Conservation (phyloP, 2,797 vertebrate species). For the Parauchenoglanis punctatus region DNA sequence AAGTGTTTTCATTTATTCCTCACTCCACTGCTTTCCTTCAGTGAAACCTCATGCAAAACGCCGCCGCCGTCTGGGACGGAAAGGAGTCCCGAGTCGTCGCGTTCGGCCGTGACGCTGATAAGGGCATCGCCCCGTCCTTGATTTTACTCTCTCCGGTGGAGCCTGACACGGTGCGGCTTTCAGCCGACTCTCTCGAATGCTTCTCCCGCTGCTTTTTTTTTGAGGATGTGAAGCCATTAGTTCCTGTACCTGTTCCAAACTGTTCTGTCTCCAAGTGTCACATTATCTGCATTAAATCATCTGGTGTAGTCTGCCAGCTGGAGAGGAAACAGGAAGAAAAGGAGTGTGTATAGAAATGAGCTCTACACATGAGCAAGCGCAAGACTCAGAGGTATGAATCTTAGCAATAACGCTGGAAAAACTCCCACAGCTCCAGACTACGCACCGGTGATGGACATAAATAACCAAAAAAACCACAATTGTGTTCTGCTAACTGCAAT, state of each 20-base stretch:
- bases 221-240: not conserved
- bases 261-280: not conserved
- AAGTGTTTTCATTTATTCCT: not conserved
- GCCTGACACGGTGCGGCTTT: not conserved
- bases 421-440: not conserved
- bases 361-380: not conserved
- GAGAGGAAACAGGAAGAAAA: slow-evolving; percentile 7
- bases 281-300: not conserved
- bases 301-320: not conserved
- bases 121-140: not conserved
- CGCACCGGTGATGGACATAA: not conserved
- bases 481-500: not conserved
- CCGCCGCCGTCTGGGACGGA: not conserved
- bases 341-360: not conserved
- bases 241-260: not conserved
- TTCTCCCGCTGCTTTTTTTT: not conserved
- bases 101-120: not conserved
- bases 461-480: not conserved
- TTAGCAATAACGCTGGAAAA: not conserved
- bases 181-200: not conserved
- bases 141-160: not conserved
- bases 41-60: not conserved
- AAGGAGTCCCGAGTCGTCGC: not conserved
- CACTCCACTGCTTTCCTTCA: not conserved
- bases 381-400: slow-evolving; percentile 11